Percentiles rank a stretch among this genome's conserved stretches.
phyloP scores from a whole-genome alignment of 2,888 invertebrate species.

The Microctonus hyperodae region DNA sequence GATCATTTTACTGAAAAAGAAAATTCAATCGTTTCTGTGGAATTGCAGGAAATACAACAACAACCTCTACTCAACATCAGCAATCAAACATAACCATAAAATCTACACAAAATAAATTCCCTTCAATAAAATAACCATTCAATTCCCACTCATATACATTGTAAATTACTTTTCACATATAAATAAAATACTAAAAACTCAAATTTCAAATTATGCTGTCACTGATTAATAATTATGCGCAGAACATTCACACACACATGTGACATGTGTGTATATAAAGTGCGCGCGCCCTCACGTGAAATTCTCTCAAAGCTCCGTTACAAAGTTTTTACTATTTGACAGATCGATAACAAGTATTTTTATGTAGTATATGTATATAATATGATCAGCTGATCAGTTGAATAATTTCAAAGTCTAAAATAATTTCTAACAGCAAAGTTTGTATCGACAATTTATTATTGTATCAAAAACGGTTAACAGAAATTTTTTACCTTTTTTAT shows the following conservation, averaged over 20 bases:
- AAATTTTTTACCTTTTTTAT: too few relatives aligned
- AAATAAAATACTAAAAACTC: too few relatives aligned
- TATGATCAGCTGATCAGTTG: too few relatives aligned
- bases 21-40: background rate
- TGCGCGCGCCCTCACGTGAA: background rate
- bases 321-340: slow-evolving; percentile 24
- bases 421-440: too few relatives aligned
- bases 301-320: background rate
- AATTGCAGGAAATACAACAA: slow-evolving; percentile 16
- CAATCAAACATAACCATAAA: background rate
- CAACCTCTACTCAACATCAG: background rate
- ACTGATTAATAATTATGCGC: background rate
- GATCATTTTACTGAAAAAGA: slow-evolving; percentile 39
- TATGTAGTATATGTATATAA: too few relatives aligned
- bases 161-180: too few relatives aligned
- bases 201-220: background rate
- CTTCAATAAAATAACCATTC: background rate
- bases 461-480: too few relatives aligned
- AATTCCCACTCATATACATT: too few relatives aligned
- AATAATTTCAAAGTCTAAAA: too few relatives aligned
- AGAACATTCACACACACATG: background rate
- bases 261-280: too few relatives aligned
- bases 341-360: slow-evolving; percentile 32
- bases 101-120: background rate
- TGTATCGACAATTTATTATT: too few relatives aligned